Base-by-base conservation (phyloP, 2,797 vertebrate genomes). In the Tadarida brasiliensis region DNA sequence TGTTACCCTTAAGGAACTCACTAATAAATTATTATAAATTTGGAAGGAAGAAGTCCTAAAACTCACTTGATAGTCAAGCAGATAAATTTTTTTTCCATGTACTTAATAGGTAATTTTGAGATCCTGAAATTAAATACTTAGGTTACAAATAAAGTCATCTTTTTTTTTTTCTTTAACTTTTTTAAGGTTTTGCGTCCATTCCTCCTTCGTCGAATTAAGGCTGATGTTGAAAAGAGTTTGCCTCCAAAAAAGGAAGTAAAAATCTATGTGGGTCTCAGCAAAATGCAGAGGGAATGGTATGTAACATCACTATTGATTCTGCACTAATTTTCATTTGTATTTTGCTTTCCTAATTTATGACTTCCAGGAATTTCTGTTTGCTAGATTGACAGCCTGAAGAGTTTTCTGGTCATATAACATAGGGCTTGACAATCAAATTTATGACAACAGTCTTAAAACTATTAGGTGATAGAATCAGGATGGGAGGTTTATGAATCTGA, bases 241-340 rank as follows among this genome's bases (percentile, higher is more conserved):
- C 99, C 99, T 28, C 99, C 99, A 0, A 99, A 99, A 97, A 99
- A 99, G 97, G 99, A 99, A 98, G 98, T 99, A 56, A 99, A 99
- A 99, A 99, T 99, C 97, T 99, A 99, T 10, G 99, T 99, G 67
- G 99, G 99, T 67, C 99, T 99, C 91, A 99, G 99, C 98, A 99
- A 99, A 98, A 99, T 99, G 99, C 99, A 99, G 70, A 98, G 99
- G 97, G 99, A 99, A 98, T 99, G 99, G 99, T 99, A 98, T 98
- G 99, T 96, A 20, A 24, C 63, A 73, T 24, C 35, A 78, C 70
- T 89, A 7, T 82, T 92, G 54, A 3, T 91, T 90, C 19, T 56
- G 91, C 6, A 12, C 59, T 83, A 59, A 73, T 30, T 94, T 80
- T 84, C 26, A 63, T 68, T 80, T 86, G 11, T 92, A n/a, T 63